Percentiles rank a stretch among this genome's conserved stretches.
These are phyloP conservation scores for Lanius collurio DNA, from an alignment of 2,113 vertebrate genomes.

Conservation along the genomic window DNA sequence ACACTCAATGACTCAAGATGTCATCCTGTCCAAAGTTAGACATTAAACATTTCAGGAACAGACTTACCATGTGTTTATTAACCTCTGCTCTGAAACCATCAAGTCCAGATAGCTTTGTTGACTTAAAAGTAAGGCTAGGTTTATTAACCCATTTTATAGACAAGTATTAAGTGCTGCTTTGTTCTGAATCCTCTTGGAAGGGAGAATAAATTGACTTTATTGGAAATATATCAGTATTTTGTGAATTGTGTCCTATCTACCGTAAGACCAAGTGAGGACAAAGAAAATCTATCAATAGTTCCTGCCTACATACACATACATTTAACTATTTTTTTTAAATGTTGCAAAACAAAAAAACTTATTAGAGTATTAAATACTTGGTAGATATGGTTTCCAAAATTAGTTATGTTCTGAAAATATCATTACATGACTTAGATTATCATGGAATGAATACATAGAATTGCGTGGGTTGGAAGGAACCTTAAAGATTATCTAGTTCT, in stretches of 20 bases:
- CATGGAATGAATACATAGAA: not conserved
- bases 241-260: not conserved
- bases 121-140: not conserved
- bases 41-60: not conserved
- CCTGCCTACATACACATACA: not conserved
- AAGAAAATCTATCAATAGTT: not conserved
- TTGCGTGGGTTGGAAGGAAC: not conserved
- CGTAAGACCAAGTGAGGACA: not conserved
- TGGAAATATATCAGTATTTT: not conserved
- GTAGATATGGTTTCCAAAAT: not conserved
- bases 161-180: not conserved
- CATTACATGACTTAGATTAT: not conserved
- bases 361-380: not conserved
- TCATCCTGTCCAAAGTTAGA: not conserved
- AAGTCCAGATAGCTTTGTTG: not conserved
- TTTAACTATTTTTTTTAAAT: not conserved
- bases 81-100: not conserved
- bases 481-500: not conserved
- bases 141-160: slow-evolving; percentile 11
- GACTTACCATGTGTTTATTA: slow-evolving; percentile 18
- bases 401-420: not conserved
- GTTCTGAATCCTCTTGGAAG: not conserved
- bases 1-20: not conserved
- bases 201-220: not conserved
- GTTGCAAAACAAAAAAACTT: not conserved